Base-by-base conservation (phyloP, 2,113 vertebrate genomes). In the Hemichromis elongatus region DNA sequence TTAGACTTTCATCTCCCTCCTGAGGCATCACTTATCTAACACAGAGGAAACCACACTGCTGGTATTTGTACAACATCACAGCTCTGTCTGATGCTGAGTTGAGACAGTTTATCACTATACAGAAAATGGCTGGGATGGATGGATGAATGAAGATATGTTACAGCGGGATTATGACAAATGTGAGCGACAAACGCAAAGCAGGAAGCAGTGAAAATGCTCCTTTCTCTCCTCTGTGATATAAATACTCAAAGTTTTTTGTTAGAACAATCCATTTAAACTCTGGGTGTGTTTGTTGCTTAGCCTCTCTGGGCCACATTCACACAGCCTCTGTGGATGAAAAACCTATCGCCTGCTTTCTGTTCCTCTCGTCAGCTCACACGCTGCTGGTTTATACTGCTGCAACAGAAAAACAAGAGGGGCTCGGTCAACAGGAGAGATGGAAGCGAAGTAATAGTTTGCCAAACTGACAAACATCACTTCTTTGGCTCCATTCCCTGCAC, bases 261-360 rank as follows among this genome's bases (percentile, higher is more conserved):
- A 75, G 70, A 75, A 70, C 18, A 30, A 54, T 94, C 90, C 89
- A 89, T 94, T 94, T 90, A 85, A 93, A 92, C 88, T 94, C 92
- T 95, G 90, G 55, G 91, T 94, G 93, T 95, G 94, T 96, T 95
- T 95, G 94, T 96, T 95, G 93, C 90, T 94, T 95, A 94, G 94
- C 89, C 90, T 94, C 80, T 66, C 54, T 91, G 95, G 94, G 91
- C 90, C 93, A 80, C 79, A 79, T 91, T 94, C 93, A 94, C 52
- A 93, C 92, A 94, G 93, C 85, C 85, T 90, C 30, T 77, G 75
- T 82, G 79, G 78, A 87, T 81, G 54, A 57, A 35, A 75, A 88
- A 77, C 52, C 26, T 42, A 82, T 53, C 40, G 52, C 42, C 54
- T 37, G 42, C 77, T 77, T 77, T 53, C 47, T 50, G 4, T 68